phyloP scores from a whole-genome alignment of 2,888 invertebrate species.

The Dynastes hyllus region DNA sequence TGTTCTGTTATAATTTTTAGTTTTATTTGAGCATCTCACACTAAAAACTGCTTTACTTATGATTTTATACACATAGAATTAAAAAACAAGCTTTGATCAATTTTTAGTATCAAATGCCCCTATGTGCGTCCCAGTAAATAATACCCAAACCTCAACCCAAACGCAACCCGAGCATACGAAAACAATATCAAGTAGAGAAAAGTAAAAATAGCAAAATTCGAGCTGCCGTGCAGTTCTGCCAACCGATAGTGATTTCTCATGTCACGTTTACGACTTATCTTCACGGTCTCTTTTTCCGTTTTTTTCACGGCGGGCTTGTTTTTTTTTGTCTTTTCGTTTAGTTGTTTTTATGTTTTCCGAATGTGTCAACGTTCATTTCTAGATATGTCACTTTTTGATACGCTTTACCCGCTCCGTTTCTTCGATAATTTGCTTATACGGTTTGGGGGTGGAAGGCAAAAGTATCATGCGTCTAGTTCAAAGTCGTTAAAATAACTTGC shows the following conservation, averaged over 20 bases:
- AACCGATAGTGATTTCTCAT: constrained; percentile 9
- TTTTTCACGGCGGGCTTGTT: background rate
- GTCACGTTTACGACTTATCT: background rate
- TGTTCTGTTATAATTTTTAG: no score
- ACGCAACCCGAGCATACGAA: background rate
- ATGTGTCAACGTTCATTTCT: constrained; percentile 9
- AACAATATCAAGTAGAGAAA: background rate
- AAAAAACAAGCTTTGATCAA: no score
- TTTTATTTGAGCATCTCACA: no score
- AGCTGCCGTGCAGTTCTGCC: background rate
- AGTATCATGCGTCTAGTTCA: no score
- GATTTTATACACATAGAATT: no score
- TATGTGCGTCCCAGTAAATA: background rate
- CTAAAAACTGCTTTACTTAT: no score
- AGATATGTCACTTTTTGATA: background rate
- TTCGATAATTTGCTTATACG: background rate
- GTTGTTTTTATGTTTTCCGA: background rate
- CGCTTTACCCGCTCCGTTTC: background rate
- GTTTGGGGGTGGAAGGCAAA: no score
- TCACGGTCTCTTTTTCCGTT: no score
- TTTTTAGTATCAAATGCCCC: no score
- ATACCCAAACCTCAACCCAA: background rate
- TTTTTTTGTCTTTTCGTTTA: background rate
- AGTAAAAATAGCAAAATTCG: background rate
- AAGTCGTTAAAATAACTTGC: no score